Base-by-base conservation (phyloP, 37 sponge, comb jelly and placozoan genomes). In the Petrosia ficiformis region DNA sequence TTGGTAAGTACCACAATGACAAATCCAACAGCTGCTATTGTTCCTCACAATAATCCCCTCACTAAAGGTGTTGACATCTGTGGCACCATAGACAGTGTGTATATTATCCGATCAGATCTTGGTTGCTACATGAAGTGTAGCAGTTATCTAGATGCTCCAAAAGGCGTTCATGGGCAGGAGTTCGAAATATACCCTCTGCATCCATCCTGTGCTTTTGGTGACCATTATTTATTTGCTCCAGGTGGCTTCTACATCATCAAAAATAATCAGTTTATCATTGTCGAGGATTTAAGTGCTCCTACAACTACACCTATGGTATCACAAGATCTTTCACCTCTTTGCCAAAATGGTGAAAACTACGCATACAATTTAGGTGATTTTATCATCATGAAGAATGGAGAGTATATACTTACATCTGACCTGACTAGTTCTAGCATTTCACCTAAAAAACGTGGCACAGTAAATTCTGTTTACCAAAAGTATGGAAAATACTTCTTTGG, bases 51-150 rank as follows among this genome's bases (percentile, higher is more conserved):
- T n/a, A n/a, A n/a, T n/a, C n/a, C n/a, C n/a, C n/a, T n/a, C n/a
- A n/a, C n/a, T n/a, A n/a, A n/a, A n/a, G n/a, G n/a, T n/a, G n/a
- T 48, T 48, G 54, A 48, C 54, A 48, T 48, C 54, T 48, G 54
- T 48, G 54, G 14, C 16, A 19, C 54, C 54, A 48, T 10, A 10
- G 54, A 48, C 10, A 19, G 16, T 48, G 54, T 48, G 16, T 48
- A 48, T 48, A 19, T 48, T 16, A 48, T 48, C 10, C 10, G 54
- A 48, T 48, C 54, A 16, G 54, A 48, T 48, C 54, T 48, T 48
- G 54, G 54, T 16, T 48, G 54, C 54, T 48, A 48, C 54, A 48
- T 48, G 54, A 10, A 16, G 16, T 48, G 14, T 16, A 48, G 16
- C 54, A 16, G 54, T 48, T 16, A 48, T 16, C 54, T 48, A 16